Evolutionary conservation across 2,797 vertebrate genomes (phyloP).

Genomic region (Cryptoprocta ferox): DNA sequence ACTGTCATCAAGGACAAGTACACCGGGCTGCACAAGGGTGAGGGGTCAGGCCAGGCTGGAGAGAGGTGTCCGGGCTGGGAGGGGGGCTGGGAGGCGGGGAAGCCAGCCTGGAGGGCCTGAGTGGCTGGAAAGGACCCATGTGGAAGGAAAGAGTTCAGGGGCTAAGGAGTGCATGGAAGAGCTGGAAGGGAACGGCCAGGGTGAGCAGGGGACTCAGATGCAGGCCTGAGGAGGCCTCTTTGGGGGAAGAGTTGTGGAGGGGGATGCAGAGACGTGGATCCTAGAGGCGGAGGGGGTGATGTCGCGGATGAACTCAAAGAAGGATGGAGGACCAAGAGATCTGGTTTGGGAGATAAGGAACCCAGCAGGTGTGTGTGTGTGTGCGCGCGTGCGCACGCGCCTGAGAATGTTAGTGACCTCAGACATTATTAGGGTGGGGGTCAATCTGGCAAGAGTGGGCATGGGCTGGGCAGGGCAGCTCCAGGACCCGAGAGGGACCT

Average conservation of each 20-base stretch:
- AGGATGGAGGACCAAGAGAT: not conserved
- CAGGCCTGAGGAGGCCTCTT: not conserved
- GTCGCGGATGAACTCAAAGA: not conserved
- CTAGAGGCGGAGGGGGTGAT: not conserved
- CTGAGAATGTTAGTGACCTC: not conserved
- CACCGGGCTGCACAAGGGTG: constrained; percentile 99
- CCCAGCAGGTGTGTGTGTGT: not conserved
- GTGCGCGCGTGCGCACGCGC: accelerated
- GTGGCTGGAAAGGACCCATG: not conserved
- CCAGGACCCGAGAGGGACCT: not conserved
- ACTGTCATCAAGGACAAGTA: constrained; percentile 99
- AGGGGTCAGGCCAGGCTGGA: constrained; percentile 69
- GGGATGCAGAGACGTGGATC: not conserved
- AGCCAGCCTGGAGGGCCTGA: not conserved
- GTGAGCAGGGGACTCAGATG: not conserved
- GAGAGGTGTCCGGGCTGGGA: not conserved
- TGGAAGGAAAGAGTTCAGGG: not conserved
- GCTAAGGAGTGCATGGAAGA: not conserved
- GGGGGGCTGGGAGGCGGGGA: not conserved
- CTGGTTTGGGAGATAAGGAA: not conserved
- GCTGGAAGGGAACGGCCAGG: not conserved
- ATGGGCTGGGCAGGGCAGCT: not conserved
- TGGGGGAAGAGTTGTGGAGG: not conserved
- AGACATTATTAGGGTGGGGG: not conserved
- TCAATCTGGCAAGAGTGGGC: not conserved